Conservation (phyloP, 2,888 invertebrate species). For the Argyra leucocephala region DNA sequence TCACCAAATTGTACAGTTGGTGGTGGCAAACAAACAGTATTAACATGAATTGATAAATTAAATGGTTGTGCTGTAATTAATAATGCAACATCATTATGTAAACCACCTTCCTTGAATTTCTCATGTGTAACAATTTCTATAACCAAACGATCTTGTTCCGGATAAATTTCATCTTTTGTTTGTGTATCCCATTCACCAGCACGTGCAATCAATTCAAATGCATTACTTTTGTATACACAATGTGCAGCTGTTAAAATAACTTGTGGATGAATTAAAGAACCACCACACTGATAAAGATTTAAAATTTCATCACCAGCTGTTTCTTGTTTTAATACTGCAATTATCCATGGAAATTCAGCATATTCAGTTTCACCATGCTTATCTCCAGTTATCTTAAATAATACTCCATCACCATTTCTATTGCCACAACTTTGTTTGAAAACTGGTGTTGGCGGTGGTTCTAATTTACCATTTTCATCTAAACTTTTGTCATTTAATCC, state of each 20-base stretch:
- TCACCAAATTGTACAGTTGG: constrained; percentile 36
- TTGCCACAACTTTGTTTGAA: not conserved
- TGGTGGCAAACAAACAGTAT: constrained; percentile 57
- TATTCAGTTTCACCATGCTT: constrained; percentile 49
- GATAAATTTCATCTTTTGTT: constrained; percentile 56
- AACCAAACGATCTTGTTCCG: constrained; percentile 61
- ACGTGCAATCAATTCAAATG: constrained; percentile 45
- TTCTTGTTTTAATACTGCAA: constrained; percentile 40
- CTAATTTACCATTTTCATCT: no score
- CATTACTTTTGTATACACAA: constrained; percentile 47
- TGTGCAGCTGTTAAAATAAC: constrained; percentile 77
- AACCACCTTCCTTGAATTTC: constrained; percentile 52
- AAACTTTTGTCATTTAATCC: no score
- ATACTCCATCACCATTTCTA: not conserved
- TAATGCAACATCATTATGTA: constrained; percentile 67
- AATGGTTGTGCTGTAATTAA: constrained; percentile 56
- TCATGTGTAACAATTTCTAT: constrained; percentile 51
- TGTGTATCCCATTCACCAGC: constrained; percentile 80
- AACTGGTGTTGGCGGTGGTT: no score
- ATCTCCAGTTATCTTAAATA: not conserved
- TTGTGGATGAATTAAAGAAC: constrained; percentile 36
- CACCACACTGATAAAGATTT: constrained; percentile 46
- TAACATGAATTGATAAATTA: constrained; percentile 56
- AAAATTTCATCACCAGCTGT: constrained; percentile 21
- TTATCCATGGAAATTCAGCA: constrained; percentile 48